Evolutionary conservation across 2,797 vertebrate genomes (phyloP), one percentile per base, ranked within the genome.

Genomic region (Myioborus miniatus): DNA sequence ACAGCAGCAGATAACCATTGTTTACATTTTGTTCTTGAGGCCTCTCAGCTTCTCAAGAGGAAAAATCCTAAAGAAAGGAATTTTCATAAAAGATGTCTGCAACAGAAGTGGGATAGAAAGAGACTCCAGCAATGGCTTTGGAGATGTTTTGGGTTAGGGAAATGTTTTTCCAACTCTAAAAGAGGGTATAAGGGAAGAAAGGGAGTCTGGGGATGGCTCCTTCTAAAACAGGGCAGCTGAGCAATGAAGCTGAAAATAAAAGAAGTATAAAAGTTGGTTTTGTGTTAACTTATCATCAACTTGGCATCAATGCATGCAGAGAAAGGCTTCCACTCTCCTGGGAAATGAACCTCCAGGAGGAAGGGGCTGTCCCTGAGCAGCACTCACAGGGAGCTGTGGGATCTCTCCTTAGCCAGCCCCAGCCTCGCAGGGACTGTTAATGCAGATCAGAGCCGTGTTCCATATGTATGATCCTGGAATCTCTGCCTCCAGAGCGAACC

Each of bases 381-480:
- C 60, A 52, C 9, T 3, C 9, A 3, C 7, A 37, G n/a, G 55
- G 44, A 49, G 30, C 72, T 4, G 2, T n/a, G 63, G 63, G 79
- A 68, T 87, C 62, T 53, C 62, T 29, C 62, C 74, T 37, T 12
- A 14, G 6, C 7, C 20, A 56, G 52, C 30, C 3, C 72, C 36
- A 34, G 67, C 70, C 86, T 67, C 39, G 0, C 20, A 52, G 93
- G 81, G 89, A 4, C 69, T 22, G 15, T 89, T 91, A 71, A 44
- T 53, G 82, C 52, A 47, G 71, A 60, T 84, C 83, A 49, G 81
- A 60, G 81, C 88, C n/a, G 44, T 19, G 85, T 83, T 94, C 96
- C 89, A 62, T 95, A 75, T 70, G 90, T 47, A 68, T 85, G 95
- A 89, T 90, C 63, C 90, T 75, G 90, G 30, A 94, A 92, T 90